A percentile compares a stretch with the other conserved stretches of the same genome.
phyloP scores from a whole-genome alignment of 1,140 invertebrate species.

The Mylabris phalerata region DNA sequence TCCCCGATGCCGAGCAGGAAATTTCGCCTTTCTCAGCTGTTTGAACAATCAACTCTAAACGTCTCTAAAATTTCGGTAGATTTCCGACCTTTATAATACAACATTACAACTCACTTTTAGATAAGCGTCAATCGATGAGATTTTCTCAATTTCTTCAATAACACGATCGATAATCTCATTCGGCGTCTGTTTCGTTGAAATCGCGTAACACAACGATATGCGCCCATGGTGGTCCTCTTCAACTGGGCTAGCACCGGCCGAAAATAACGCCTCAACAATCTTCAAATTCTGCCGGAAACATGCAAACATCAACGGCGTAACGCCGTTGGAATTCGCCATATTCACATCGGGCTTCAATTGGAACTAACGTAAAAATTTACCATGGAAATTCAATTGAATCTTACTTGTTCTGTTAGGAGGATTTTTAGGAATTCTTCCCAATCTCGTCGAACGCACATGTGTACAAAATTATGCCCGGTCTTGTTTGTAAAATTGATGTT shows the following conservation, averaged over 20 bases:
- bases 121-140: not conserved
- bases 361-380: too few species aligned
- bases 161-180: not conserved
- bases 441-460: constrained; percentile 36
- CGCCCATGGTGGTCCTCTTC: constrained; percentile 35
- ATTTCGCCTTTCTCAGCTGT: constrained; percentile 16
- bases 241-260: constrained; percentile 28
- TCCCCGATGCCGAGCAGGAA: constrained; percentile 15
- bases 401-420: constrained; percentile 26
- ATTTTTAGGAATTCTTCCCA: constrained; percentile 35
- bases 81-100: too few species aligned
- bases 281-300: constrained; percentile 31
- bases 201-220: constrained; percentile 38
- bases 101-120: not conserved
- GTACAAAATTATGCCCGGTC: constrained; percentile 36
- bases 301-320: constrained; percentile 39
- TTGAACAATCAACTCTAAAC: constrained; percentile 1
- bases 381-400: not conserved
- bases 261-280: constrained; percentile 30
- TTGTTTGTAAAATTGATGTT: constrained; percentile 36
- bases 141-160: not conserved
- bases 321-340: constrained; percentile 32
- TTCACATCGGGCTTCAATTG: constrained; percentile 30
- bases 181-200: constrained; percentile 17
- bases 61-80: not conserved